phyloP scores from a whole-genome alignment of 2,888 invertebrate species.

The Heterodera filipjevi region DNA sequence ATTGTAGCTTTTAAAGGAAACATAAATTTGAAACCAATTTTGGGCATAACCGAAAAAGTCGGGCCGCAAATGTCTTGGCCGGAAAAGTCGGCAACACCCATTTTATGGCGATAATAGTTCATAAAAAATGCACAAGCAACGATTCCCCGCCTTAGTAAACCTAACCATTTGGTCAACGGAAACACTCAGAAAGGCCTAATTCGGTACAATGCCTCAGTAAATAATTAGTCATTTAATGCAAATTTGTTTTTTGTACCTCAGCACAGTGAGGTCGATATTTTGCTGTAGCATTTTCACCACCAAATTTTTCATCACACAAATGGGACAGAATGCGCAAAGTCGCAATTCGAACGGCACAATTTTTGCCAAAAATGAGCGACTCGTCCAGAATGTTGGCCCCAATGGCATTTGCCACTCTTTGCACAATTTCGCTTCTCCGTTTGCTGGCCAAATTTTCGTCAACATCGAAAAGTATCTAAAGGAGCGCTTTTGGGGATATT shows the following conservation, averaged over 20 bases:
- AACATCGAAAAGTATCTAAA: neutral
- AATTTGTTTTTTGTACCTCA: neutral
- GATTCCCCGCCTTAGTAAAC: no score
- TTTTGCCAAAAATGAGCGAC: neutral
- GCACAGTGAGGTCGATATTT: neutral
- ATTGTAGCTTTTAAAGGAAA: no score
- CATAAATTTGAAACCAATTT: no score
- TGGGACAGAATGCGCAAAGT: neutral
- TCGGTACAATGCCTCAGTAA: neutral
- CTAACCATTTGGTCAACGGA: no score
- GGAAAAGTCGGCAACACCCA: no score
- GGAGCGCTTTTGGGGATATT: neutral
- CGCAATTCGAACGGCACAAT: neutral
- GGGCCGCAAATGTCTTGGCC: no score
- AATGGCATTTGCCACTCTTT: neutral
- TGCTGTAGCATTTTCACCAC: neutral
- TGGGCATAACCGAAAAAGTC: no score
- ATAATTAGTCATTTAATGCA: no score
- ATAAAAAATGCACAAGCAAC: no score
- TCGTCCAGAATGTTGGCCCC: neutral
- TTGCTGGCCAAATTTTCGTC: neutral
- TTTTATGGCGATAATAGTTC: no score
- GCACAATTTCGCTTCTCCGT: neutral
- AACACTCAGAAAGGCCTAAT: no score
- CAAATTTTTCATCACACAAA: neutral